Base-by-base conservation (phyloP, 2,797 vertebrate genomes). In the Alcedo quadribrachys region DNA sequence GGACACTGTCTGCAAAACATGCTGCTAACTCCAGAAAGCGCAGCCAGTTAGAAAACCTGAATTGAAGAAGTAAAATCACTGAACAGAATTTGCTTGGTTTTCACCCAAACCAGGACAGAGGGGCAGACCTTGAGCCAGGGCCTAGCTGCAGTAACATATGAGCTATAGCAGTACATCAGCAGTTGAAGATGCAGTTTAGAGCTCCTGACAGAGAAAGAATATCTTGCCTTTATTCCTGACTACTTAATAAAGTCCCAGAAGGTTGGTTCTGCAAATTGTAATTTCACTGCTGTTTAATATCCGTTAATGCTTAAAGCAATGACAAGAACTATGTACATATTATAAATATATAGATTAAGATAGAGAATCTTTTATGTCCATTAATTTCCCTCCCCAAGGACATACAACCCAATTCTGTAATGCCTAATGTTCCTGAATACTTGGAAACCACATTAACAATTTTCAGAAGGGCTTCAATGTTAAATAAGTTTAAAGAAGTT, bases 281-380 rank as follows among this genome's bases (percentile, higher is more conserved):
- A 91, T 95, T 89, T 91, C 74, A n/a, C 45, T 86, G 60, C 63
- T 91, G 15, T 88, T 95, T 94, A 95, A 92, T 88, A 95, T 94
- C 96, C 63, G 93, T 96, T 86, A 86, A 60, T 86, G 83, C 77
- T 93, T 84, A 87, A 95, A 96, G 87, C 80, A 89, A 84, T 80
- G 87, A 91, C 70, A 86, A 89, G 77, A 85, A 89, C 77, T 93
- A 79, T 86, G 89, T 94, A 93, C 82, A 81, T 87, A 94, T 88
- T 87, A 87, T 84, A 93, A 96, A 91, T 81, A 92, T 84, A 95
- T 78, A 93, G 85, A 93, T 87, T 91, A 89, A 92, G 77, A 93
- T 63, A 87, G 85, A 84, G 67, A 81, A 84, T 79, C 63, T 90
- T 95, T 81, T 90, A 79, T 91, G 77, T 76, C 87, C 74, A 79